Conservation (phyloP, 2,888 invertebrate species). For the Ophonus ardosiacus region DNA sequence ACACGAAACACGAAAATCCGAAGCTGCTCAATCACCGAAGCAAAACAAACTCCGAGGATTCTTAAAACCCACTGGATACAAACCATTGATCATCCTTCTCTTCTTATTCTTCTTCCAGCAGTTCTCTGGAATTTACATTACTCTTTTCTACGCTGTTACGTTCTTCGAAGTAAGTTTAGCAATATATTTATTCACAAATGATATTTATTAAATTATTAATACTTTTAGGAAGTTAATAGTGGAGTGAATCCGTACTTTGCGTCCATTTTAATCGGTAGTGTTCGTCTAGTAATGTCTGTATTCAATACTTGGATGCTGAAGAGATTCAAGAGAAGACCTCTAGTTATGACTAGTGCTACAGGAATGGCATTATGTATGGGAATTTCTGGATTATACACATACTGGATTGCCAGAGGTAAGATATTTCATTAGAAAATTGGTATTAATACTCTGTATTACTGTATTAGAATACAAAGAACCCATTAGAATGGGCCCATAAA, state of each 20-base stretch:
- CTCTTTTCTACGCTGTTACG: constrained; percentile 80
- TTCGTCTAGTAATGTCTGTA: constrained; percentile 79
- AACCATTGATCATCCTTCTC: constrained; percentile 78
- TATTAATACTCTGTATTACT: too few relatives aligned
- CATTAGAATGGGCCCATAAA: too few relatives aligned
- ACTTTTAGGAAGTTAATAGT: constrained; percentile 40
- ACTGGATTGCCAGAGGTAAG: constrained; percentile 75
- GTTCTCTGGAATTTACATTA: constrained; percentile 80
- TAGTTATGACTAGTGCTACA: constrained; percentile 77
- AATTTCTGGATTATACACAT: constrained; percentile 78
- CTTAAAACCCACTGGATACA: constrained; percentile 79
- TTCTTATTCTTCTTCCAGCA: constrained; percentile 80
- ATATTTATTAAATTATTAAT: not conserved
- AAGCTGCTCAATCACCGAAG: constrained; percentile 72
- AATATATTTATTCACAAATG: not conserved
- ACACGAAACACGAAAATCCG: constrained; percentile 76
- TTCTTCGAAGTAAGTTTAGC: constrained; percentile 77
- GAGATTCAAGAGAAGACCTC: constrained; percentile 77
- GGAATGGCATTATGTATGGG: constrained; percentile 79
- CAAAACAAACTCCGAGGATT: constrained; percentile 75
- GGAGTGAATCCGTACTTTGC: constrained; percentile 77
- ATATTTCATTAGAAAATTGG: too few relatives aligned
- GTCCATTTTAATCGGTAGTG: constrained; percentile 79
- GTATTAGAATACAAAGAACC: too few relatives aligned
- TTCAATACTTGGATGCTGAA: constrained; percentile 78